Percentiles rank a stretch among this genome's conserved stretches.
Conservation (phyloP, 2,888 invertebrate genomes). For the Drosophila birchii region DNA sequence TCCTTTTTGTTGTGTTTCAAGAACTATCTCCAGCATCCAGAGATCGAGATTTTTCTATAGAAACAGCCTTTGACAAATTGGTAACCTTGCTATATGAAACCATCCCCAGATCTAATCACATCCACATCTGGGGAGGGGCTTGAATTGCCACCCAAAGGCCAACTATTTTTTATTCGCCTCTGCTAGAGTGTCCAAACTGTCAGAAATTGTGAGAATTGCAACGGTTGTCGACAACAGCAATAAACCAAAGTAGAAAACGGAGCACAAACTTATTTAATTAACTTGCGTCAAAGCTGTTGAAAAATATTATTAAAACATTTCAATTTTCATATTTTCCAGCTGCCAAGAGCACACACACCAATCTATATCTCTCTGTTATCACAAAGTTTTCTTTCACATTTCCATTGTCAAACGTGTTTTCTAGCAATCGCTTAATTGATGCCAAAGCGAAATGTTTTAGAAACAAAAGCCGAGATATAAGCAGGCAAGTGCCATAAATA, state of each 20-base stretch:
- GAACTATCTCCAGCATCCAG: no score
- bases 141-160: slow-evolving; percentile 38
- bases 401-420: slow-evolving; percentile 37
- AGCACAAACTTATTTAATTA: slow-evolving; percentile 60
- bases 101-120: slow-evolving; percentile 23
- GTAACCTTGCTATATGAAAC: slow-evolving; percentile 27
- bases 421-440: slow-evolving; percentile 64
- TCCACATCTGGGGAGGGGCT: slow-evolving; percentile 20
- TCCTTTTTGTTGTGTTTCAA: no score
- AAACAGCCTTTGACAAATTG: slow-evolving; percentile 22
- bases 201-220: slow-evolving; percentile 53
- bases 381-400: slow-evolving; percentile 14
- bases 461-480: slow-evolving; percentile 70
- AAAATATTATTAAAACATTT: slow-evolving; percentile 78
- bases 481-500: slow-evolving; percentile 62
- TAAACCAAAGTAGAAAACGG: slow-evolving; percentile 14
- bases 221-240: slow-evolving; percentile 32
- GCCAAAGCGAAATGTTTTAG: slow-evolving; percentile 69
- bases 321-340: slow-evolving; percentile 62
- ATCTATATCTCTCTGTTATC: background rate
- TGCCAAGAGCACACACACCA: slow-evolving; percentile 27
- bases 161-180: slow-evolving; percentile 36
- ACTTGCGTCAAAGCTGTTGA: slow-evolving; percentile 71
- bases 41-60: no score
- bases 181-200: slow-evolving; percentile 58